Percentiles rank a stretch among this genome's conserved stretches.
Conservation (phyloP, 2,888 invertebrate species). For the Tiphia femorata region DNA sequence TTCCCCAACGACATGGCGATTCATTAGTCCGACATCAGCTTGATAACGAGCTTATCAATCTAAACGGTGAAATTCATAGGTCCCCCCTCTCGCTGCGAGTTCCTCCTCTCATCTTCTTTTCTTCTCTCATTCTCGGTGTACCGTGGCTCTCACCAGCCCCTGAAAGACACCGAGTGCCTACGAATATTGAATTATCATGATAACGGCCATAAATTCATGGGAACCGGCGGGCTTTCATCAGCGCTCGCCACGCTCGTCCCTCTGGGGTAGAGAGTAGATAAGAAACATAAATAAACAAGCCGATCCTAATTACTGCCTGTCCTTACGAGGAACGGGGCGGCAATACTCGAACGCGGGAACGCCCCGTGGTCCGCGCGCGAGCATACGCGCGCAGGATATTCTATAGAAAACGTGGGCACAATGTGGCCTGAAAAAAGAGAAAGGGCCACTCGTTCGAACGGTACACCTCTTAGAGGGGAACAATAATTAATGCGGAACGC, state of each 20-base stretch:
- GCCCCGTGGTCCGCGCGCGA: too few species aligned
- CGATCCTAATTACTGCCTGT: slow-evolving; percentile 29
- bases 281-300: slow-evolving; percentile 23
- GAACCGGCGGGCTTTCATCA: slow-evolving; percentile 21
- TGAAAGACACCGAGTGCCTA: slow-evolving; percentile 8
- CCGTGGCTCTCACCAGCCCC: too few species aligned
- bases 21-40: too few species aligned
- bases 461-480: neutral
- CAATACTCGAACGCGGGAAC: neutral
- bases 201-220: slow-evolving; percentile 26
- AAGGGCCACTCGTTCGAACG: neutral
- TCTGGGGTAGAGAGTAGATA: slow-evolving; percentile 8
- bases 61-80: too few species aligned
- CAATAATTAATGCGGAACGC: slow-evolving; percentile 8
- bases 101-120: too few species aligned
- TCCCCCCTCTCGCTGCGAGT: too few species aligned
- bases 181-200: slow-evolving; percentile 30
- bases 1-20: too few species aligned
- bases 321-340: slow-evolving; percentile 4
- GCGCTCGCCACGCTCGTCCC: slow-evolving; percentile 3
- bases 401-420: too few species aligned
- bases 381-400: too few species aligned
- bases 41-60: too few species aligned
- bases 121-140: too few species aligned
- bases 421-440: too few species aligned